Evolutionary conservation across 2,797 vertebrate species (phyloP).

Genomic region (Craterocephalus amniculus): DNA sequence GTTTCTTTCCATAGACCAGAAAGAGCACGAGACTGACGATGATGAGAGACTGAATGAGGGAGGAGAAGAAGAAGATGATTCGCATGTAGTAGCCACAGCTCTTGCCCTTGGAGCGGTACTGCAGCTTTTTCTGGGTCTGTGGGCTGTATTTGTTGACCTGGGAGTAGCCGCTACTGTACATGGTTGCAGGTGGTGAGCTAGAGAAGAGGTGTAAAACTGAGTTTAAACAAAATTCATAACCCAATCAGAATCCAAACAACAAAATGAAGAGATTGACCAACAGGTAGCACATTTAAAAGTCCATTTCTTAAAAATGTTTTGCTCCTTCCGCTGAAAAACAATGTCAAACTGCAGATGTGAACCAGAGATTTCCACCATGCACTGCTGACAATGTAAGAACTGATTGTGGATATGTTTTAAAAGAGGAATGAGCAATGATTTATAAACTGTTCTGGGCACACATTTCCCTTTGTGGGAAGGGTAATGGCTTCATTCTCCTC

Average conservation of each 20-base stretch:
- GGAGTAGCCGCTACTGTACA: slow-evolving; percentile 80
- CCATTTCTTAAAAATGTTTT: slow-evolving; percentile 4
- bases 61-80: slow-evolving; percentile 93
- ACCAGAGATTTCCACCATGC: slow-evolving; percentile 60
- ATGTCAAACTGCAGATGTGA: background rate
- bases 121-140: slow-evolving; percentile 65
- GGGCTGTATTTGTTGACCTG: slow-evolving; percentile 71
- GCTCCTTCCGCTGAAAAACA: slow-evolving; percentile 19
- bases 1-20: slow-evolving; percentile 91
- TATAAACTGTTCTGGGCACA: slow-evolving; percentile 68
- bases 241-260: background rate
- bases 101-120: slow-evolving; percentile 70
- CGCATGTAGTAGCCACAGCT: slow-evolving; percentile 92
- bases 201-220: slow-evolving; percentile 1
- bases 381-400: slow-evolving; percentile 26
- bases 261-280: slow-evolving; percentile 4
- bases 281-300: slow-evolving; percentile 11
- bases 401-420: slow-evolving; percentile 53
- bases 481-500: slow-evolving; percentile 45
- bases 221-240: background rate
- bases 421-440: slow-evolving; percentile 54
- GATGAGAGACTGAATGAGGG: slow-evolving; percentile 94
- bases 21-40: slow-evolving; percentile 95
- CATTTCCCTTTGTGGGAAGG: slow-evolving; percentile 57
- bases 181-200: slow-evolving; percentile 31